Base-by-base conservation (phyloP, 2,797 vertebrate species). In the Eleutherodactylus coqui region DNA sequence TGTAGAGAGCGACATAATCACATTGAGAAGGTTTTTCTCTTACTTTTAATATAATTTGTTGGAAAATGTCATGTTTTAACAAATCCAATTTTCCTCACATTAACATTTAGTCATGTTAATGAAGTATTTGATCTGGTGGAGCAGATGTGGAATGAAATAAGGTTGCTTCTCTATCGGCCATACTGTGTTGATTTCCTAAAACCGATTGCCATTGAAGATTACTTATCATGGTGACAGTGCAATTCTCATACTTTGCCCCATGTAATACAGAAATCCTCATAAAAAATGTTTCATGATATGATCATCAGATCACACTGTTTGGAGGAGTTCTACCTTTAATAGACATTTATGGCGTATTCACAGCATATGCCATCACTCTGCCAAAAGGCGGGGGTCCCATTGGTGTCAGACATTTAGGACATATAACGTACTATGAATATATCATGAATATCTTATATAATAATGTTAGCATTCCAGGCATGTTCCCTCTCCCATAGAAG, bases 1-100 rank as follows among this genome's bases (percentile, higher is more conserved):
- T 77, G 79, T 29, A n/a, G 64, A 77, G 45, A 67, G 55, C 41
- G 49, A 41, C 67, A 69, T 82, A 86, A 86, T 76, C n/a, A n/a
- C 13, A 82, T 82, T 86, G 24, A 34, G 21, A 78, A 58, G 45
- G 16, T 64, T 8, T 67, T 81, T 16, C 53, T 51, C 72, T 80
- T 73, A 10, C 19, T 34, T 82, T 67, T 82, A 77, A 86, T 78
- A 58, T 47, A 55, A 77, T 86, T 86, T 83, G 8, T 16, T 69
- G 13, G 16, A 60, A 77, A 38, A 82, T 82, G 24, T 0, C 27
- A 43, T 34, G 43, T 76, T 76, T 69, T 43, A 45, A 77, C 36
- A 70, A 86, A 64, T 77, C 27, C 32, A 77, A 86, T 86, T 82
- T 82, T 73, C 43, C 36, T 55, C 9, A 69, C 58, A 82, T 75